Percentiles rank a stretch among this genome's conserved stretches.
Conservation (phyloP, 2,797 vertebrate species). For the Rhinichthys osculus region DNA sequence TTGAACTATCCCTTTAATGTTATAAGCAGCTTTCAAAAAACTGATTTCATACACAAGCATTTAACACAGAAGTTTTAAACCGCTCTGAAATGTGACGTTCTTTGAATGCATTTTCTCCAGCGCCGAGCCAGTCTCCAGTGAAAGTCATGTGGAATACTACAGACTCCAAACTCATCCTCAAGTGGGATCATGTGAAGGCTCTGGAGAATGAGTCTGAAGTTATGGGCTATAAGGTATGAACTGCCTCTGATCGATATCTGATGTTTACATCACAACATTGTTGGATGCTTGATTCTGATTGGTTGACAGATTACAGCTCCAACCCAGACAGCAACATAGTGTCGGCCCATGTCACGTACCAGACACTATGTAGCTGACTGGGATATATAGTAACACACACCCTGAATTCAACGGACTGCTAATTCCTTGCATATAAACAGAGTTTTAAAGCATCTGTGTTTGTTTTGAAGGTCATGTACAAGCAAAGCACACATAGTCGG, state of each 20-base stretch:
- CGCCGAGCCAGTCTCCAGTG: constrained; percentile 92
- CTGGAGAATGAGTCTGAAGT: constrained; percentile 97
- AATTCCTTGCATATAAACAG: background rate
- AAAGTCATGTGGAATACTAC: constrained; percentile 96
- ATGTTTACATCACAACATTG: too few species aligned
- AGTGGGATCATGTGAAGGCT: constrained; percentile 96
- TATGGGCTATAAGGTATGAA: constrained; percentile 92
- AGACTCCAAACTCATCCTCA: constrained; percentile 94
- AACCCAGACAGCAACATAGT: too few species aligned
- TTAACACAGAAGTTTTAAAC: background rate
- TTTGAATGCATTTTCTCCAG: constrained; percentile 67
- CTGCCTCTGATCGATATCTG: background rate
- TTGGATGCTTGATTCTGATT: background rate
- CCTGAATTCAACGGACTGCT: background rate
- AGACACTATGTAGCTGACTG: too few species aligned
- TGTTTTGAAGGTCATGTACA: constrained; percentile 87
- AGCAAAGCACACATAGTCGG: constrained; percentile 88
- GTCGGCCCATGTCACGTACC: too few species aligned
- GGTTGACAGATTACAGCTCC: background rate
- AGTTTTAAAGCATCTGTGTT: constrained; percentile 1
- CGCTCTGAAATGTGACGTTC: background rate
- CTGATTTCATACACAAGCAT: background rate
- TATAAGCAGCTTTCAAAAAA: background rate
- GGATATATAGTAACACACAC: background rate
- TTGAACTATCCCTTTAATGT: background rate